Evolutionary conservation across 2,113 vertebrate species (phyloP), one percentile per base, ranked within the genome.

Genomic region (Chinchilla lanigera): DNA sequence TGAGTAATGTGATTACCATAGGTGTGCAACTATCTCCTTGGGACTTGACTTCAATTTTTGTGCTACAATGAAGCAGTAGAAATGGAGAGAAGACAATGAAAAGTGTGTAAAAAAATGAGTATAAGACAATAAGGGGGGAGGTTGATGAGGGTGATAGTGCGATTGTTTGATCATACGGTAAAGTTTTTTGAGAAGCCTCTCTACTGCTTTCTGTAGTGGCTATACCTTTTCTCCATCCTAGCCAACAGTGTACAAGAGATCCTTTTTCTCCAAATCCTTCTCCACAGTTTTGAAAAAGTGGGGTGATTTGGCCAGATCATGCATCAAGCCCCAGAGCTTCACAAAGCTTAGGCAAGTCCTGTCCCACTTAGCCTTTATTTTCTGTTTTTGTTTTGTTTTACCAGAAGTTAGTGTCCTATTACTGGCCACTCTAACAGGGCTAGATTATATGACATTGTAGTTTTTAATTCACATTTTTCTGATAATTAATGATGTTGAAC

Each of bases 11-110:
- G 50, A 2, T 92, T 30, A 90, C 89, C 24, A 61, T 5, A 8
- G 16, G n/a, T 47, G 30, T 61, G 44, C 13, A 86, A 89, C 58
- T 84, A 86, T 60, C 33, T 93, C 17, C 82, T 96, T 86, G n/a
- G 33, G 71, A n/a, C 11, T 13, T 96, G 69, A 41, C 92, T 88
- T 96, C 9, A 91, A 10, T 52, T 93, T 12, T 93, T 86, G 56
- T 91, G 8, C 20, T 75, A 26, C 22, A 75, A 44, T 44, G 71
- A 75, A 24, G 22, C 13, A 69, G 67, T 35, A 75, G 38, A 73
- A 75, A 41, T 44, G 38, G 11, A 44, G n/a, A 16, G 11, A 44
- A 75, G 24, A 75, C 3, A 73, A 73, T 44, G 71, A 44, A 44
- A 73, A 41, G 10, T 73, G 20, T 13, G 20, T 73, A 41, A 73